Percentiles rank a stretch among this genome's conserved stretches.
Conservation (phyloP, 2,888 invertebrate genomes). For the Parapristionchus giblindavisi region DNA sequence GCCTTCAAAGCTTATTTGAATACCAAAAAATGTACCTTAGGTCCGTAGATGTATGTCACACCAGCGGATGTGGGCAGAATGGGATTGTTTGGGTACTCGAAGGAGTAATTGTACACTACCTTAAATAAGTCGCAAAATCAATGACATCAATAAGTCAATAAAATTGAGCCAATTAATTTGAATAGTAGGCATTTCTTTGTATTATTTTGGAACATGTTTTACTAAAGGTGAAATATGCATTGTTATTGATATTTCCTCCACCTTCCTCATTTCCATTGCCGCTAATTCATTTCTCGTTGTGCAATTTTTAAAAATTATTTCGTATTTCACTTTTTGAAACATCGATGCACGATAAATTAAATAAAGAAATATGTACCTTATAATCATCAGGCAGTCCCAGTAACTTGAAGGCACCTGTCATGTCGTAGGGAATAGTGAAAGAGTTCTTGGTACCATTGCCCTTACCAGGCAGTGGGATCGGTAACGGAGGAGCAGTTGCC, state of each 20-base stretch:
- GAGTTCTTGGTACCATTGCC: slow-evolving; percentile 18
- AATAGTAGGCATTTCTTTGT: neutral
- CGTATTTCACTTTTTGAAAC: neutral
- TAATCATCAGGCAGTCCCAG: slow-evolving; percentile 17
- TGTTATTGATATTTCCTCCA: no score
- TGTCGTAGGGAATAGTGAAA: slow-evolving; percentile 18
- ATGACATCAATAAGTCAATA: neutral
- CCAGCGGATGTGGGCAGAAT: slow-evolving; percentile 10
- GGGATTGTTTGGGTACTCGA: slow-evolving; percentile 27
- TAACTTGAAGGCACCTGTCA: neutral
- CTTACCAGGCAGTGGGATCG: no score
- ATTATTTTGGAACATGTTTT: neutral
- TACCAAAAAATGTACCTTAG: neutral
- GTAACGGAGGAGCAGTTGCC: no score
- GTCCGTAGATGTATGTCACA: slow-evolving; percentile 21
- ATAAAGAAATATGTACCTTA: neutral
- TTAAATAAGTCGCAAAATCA: neutral
- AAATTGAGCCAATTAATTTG: neutral
- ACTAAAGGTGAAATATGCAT: no score
- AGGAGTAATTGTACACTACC: slow-evolving; percentile 32
- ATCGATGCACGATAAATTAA: neutral
- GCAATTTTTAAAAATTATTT: neutral
- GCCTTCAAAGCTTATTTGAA: neutral
- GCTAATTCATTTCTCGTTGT: neutral
- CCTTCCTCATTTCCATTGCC: neutral